Conservation (phyloP, 2,888 invertebrate genomes). For the Mylabris sibirica region DNA sequence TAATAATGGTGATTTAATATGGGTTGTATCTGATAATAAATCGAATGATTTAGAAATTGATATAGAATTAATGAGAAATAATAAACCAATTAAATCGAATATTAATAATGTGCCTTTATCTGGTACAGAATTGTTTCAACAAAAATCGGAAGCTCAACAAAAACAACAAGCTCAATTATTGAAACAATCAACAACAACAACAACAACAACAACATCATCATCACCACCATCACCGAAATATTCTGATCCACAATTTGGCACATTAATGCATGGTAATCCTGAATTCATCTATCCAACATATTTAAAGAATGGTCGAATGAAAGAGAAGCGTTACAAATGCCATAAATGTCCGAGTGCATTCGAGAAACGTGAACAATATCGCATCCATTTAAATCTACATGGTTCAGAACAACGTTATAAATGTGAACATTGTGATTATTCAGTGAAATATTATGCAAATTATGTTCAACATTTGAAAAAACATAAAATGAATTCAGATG, state of each 20-base stretch:
- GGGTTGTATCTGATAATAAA: constrained; percentile 60
- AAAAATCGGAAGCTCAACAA: constrained; percentile 67
- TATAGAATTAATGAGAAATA: constrained; percentile 29
- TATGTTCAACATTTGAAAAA: constrained; percentile 83
- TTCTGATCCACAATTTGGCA: constrained; percentile 73
- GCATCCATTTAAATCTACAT: constrained; percentile 81
- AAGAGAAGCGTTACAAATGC: constrained; percentile 82
- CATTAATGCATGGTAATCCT: constrained; percentile 77
- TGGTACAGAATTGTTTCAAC: constrained; percentile 72
- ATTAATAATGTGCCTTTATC: constrained; percentile 66
- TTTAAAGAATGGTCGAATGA: constrained; percentile 75
- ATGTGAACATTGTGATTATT: constrained; percentile 86
- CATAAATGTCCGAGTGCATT: constrained; percentile 88
- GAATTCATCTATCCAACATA: constrained; percentile 80
- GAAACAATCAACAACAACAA: constrained; percentile 64
- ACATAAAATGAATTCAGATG: constrained; percentile 76
- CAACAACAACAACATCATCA: constrained; percentile 62
- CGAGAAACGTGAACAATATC: constrained; percentile 84
- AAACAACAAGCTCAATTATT: constrained; percentile 61
- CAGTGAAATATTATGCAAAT: constrained; percentile 86
- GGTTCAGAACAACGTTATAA: constrained; percentile 84
- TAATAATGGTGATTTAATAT: constrained; percentile 55
- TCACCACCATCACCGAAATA: constrained; percentile 49
- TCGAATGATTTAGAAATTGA: constrained; percentile 38
- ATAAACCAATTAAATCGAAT: constrained; percentile 45